phyloP scores from a whole-genome alignment of 2,797 vertebrate genomes.

The Naso thynnoides region DNA sequence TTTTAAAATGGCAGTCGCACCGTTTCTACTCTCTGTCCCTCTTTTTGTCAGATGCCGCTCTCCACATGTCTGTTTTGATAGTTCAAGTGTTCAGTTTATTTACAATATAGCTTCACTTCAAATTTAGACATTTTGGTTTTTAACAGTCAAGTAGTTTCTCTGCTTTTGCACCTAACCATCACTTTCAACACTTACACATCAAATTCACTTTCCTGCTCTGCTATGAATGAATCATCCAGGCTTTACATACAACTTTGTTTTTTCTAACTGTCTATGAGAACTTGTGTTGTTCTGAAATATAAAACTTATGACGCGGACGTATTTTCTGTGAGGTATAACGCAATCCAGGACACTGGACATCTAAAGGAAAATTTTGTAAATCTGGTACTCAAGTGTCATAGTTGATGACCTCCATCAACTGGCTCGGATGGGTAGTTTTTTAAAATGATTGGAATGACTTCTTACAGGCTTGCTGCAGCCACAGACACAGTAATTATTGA shows the following conservation, averaged over 20 bases:
- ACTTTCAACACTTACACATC: neutral
- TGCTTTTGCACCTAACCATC: neutral
- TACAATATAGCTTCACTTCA: neutral
- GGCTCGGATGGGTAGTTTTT: too few relatives aligned
- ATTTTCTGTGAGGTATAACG: neutral
- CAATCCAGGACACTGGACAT: neutral
- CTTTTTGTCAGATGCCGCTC: neutral
- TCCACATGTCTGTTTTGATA: neutral
- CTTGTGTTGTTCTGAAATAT: neutral
- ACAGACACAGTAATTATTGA: too few relatives aligned
- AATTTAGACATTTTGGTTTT: neutral
- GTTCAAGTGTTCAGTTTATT: neutral
- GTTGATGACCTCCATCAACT: too few relatives aligned
- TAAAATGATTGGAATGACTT: too few relatives aligned
- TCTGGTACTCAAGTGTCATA: too few relatives aligned
- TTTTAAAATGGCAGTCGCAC: too few relatives aligned
- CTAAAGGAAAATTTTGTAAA: neutral
- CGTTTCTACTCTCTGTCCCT: neutral
- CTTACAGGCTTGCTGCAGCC: too few relatives aligned
- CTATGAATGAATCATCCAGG: neutral
- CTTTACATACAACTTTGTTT: conserved; percentile 11
- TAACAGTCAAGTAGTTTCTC: neutral
- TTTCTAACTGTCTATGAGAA: neutral
- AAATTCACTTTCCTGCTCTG: neutral
- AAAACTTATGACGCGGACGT: neutral